phyloP scores from a whole-genome alignment of 2,113 vertebrate genomes.

The Planiliza haematocheilus region DNA sequence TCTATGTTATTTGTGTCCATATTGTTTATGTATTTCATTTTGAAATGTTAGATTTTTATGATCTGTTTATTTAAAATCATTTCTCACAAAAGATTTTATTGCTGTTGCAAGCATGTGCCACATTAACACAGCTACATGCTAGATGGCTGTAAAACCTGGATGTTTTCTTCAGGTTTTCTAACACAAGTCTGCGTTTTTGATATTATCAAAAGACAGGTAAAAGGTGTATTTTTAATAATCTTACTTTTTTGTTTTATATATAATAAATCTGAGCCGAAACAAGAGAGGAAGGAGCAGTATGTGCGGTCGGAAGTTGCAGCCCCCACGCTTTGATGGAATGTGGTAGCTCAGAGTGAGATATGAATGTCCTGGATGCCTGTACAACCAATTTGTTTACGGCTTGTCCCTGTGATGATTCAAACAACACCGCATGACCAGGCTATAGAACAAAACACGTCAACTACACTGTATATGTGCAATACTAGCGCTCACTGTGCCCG shows the following conservation, averaged over 20 bases:
- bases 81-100: too few relatives aligned
- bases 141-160: neutral
- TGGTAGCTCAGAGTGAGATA: slow-evolving; percentile 29
- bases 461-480: slow-evolving; percentile 11
- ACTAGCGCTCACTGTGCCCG: slow-evolving; percentile 8
- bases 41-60: too few relatives aligned
- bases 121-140: neutral
- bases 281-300: slow-evolving; percentile 2
- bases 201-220: too few relatives aligned
- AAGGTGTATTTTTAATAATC: neutral
- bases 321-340: slow-evolving; percentile 22
- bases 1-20: too few relatives aligned
- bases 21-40: too few relatives aligned
- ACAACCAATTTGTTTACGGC: slow-evolving; percentile 7
- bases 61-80: neutral
- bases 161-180: neutral
- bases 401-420: slow-evolving; percentile 39
- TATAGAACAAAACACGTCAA: slow-evolving; percentile 26
- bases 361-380: slow-evolving; percentile 1
- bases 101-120: neutral
- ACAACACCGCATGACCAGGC: slow-evolving; percentile 21
- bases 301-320: slow-evolving; percentile 8
- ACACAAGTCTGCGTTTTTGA: too few relatives aligned
- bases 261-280: slow-evolving; percentile 20
- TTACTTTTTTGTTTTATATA: slow-evolving; percentile 6